Evolutionary conservation across 2,888 invertebrate genomes (phyloP), one percentile per base, ranked within the genome.

Genomic region (Sarcophaga variegata): DNA sequence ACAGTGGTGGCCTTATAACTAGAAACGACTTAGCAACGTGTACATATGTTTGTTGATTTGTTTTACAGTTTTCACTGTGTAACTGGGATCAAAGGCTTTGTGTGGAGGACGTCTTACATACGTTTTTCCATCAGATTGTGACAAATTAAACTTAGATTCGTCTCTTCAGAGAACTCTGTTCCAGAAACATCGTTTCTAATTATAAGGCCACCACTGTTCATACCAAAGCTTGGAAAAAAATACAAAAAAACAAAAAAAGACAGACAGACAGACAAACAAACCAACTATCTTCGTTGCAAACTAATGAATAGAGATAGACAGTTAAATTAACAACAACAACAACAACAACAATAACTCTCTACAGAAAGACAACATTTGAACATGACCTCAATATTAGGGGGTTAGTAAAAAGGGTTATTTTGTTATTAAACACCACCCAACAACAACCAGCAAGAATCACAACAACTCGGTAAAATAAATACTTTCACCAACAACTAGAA

Each of bases 301-400:
- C 6, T 66, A 47, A 67, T 66, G 25, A 66, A 67, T 59, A 20
- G 60, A 10, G 47, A 10, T 10, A 67, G 25, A n/a, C 17, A 63
- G 66, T 66, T 60, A 60, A 78, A 78, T 75, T 79, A 62, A 70
- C 25, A 74, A 49, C 3, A 66, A 37, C 17, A 74, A 69, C 45
- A 74, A 59, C 6, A 37, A 37, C 37, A 37, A 37, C 37, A 37
- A 37, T 10, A 37, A 37, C 37, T 37, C 8, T 37, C 0, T 37
- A 0, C 37, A 37, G 10, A 54, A 14, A 4, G 54, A 20, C 54
- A 78, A 11, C 45, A 49, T 27, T 83, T 60, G 27, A 49, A 60
- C 22, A 71, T 67, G 75, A 80, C 75, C 79, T 37, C 76, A 70
- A 82, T 25, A 66, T 71, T 37, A 37, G 76, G 45, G 69, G 49